A percentile compares a stretch with the other conserved stretches of the same genome.
These are phyloP conservation scores for Tadarida brasiliensis DNA, from an alignment of 2,797 vertebrate genomes.

Conservation along the genomic window DNA sequence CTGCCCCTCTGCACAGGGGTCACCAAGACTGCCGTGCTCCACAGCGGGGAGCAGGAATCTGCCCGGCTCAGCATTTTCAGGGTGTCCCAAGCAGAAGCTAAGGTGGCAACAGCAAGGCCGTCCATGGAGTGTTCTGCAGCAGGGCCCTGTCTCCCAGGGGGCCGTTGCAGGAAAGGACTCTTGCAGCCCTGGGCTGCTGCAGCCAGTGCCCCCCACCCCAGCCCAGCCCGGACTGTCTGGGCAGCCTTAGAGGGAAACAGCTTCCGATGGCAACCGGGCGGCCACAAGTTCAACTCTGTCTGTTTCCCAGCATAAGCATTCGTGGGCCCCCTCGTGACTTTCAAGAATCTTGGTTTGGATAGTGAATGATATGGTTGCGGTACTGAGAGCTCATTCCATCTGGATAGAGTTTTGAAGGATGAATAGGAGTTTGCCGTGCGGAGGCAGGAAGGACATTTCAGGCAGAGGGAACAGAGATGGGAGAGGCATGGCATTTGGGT, in stretches of 20 bases:
- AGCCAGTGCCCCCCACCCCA: too few species aligned
- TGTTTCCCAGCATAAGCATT: neutral
- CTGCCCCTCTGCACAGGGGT: neutral
- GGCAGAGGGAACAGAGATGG: neutral
- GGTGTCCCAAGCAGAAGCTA: neutral
- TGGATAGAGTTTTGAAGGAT: neutral
- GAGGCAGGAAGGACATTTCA: neutral
- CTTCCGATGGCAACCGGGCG: accelerated
- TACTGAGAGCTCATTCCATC: neutral
- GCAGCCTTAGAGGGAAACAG: neutral
- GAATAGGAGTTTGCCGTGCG: neutral
- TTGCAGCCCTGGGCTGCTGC: too few species aligned
- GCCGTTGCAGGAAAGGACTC: too few species aligned
- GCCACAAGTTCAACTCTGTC: neutral
- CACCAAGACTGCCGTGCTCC: accelerated
- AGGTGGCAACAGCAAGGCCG: accelerated
- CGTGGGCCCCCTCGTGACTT: neutral
- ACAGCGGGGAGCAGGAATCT: neutral
- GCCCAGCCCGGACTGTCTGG: neutral
- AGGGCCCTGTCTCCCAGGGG: neutral
- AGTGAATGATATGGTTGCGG: accelerated
- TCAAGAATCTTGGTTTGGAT: neutral
- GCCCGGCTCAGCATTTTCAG: neutral
- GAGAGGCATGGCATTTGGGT: neutral
- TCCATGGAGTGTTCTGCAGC: accelerated